Evolutionary conservation across 2,113 vertebrate species (phyloP).

Genomic region (Eublepharis macularius): DNA sequence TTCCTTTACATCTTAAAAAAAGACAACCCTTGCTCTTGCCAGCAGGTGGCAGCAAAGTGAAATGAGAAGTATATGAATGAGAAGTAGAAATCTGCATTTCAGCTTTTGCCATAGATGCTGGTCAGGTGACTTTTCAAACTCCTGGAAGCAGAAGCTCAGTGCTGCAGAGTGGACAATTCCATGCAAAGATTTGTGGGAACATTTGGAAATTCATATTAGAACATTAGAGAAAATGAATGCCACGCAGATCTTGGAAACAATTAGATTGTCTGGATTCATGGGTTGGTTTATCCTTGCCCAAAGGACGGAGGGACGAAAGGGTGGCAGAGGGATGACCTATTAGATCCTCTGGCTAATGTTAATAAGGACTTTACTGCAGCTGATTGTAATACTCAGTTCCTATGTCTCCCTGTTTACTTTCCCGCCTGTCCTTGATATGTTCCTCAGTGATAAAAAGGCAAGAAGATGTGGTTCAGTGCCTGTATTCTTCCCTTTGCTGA

Average conservation of each 20-base stretch:
- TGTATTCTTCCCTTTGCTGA: neutral
- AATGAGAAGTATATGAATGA: neutral
- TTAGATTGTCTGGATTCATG: too few species aligned
- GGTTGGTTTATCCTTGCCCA: too few species aligned
- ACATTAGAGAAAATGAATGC: too few species aligned
- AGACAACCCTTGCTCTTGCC: neutral
- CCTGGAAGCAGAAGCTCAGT: neutral
- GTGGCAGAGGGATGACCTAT: too few species aligned
- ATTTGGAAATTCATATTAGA: neutral
- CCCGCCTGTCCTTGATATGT: neutral
- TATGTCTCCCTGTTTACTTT: neutral
- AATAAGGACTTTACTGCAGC: too few species aligned
- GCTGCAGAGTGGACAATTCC: neutral
- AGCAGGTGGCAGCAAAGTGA: neutral
- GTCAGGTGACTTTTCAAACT: fast-evolving
- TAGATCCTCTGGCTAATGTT: too few species aligned
- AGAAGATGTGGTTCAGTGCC: neutral
- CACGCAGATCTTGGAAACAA: too few species aligned
- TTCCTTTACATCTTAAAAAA: neutral
- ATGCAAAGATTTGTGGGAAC: neutral
- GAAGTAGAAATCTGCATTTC: neutral
- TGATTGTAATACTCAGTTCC: neutral
- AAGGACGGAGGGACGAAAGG: too few species aligned
- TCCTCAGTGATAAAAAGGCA: neutral
- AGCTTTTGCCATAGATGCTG: fast-evolving